Conservation (phyloP, 2,113 vertebrate species). For the Chelonoidis abingdonii region DNA sequence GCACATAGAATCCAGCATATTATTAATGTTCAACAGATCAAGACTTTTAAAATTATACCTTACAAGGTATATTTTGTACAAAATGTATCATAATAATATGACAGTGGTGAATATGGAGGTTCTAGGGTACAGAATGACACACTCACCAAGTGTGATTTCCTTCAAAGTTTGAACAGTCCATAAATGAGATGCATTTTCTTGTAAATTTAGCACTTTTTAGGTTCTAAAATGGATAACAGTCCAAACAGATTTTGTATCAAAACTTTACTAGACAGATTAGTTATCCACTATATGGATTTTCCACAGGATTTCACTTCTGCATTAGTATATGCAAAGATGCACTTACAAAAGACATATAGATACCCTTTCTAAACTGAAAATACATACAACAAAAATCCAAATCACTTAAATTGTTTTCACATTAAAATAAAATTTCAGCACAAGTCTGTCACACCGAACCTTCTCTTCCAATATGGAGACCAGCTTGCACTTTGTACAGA, state of each 20-base stretch:
- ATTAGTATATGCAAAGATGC: background rate
- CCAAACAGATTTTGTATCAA: conserved; percentile 16
- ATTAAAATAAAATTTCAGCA: conserved; percentile 55
- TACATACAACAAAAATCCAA: conserved; percentile 45
- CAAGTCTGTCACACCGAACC: conserved; percentile 31
- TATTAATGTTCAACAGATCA: too few species aligned
- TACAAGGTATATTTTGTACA: too few species aligned
- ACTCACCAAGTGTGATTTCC: background rate
- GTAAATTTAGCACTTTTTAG: background rate
- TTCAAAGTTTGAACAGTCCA: background rate
- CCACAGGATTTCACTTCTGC: conserved; percentile 27
- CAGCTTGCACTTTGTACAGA: too few species aligned
- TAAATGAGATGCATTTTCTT: background rate
- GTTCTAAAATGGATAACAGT: background rate
- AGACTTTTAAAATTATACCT: too few species aligned
- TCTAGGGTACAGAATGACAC: background rate
- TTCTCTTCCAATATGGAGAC: too few species aligned
- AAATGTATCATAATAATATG: too few species aligned
- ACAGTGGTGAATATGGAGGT: too few species aligned
- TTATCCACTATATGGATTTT: conserved; percentile 26
- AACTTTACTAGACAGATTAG: conserved; percentile 12
- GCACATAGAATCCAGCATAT: too few species aligned
- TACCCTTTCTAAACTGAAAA: conserved; percentile 53
- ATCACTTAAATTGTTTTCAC: conserved; percentile 55
- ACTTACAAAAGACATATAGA: conserved; percentile 38